These are phyloP conservation scores for Calliopsis andreniformis DNA, from an alignment of 1,140 invertebrate genomes.

Conservation along the genomic window DNA sequence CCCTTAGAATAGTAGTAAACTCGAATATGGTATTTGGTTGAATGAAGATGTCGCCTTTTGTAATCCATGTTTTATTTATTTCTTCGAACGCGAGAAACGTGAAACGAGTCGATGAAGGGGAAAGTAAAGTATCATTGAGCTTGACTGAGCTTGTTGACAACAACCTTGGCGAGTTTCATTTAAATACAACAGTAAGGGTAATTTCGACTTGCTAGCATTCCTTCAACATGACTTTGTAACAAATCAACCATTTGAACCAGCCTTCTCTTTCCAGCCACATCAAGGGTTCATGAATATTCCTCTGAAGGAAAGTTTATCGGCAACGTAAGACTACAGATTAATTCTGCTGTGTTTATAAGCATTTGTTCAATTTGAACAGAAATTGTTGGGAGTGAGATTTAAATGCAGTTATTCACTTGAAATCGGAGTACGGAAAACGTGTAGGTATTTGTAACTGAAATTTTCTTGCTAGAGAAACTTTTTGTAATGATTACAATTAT, in stretches of 20 bases:
- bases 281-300: no score
- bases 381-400: no score
- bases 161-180: background rate
- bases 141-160: background rate
- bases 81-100: conserved; percentile 3
- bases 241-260: background rate
- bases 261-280: background rate
- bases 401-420: no score
- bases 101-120: background rate
- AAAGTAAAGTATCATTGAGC: background rate
- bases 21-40: background rate
- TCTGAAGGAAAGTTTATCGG: no score
- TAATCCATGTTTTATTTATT: conserved; percentile 16
- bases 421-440: no score
- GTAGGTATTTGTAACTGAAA: no score
- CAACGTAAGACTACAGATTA: no score
- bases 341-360: no score
- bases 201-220: background rate
- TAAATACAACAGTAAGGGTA: background rate
- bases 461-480: no score
- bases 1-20: conserved; percentile 11
- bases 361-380: no score
- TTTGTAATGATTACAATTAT: no score
- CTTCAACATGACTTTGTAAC: background rate
- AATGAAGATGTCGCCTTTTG: background rate